Base-by-base conservation (phyloP, 2,113 vertebrate species). In the Dasypus novemcinctus region DNA sequence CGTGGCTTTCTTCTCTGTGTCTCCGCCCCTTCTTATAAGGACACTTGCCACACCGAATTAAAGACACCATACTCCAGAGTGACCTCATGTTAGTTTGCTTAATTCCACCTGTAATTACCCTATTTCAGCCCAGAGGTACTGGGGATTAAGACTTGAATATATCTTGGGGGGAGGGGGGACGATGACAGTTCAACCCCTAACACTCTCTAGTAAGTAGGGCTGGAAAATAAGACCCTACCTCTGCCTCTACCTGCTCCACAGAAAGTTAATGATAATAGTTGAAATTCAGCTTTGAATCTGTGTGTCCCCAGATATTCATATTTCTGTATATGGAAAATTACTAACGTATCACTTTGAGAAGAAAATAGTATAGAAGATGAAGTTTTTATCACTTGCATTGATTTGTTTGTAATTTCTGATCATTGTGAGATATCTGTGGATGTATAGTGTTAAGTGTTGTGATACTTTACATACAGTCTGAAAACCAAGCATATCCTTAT, bases 391-490 rank as follows among this genome's bases (percentile, higher is more conserved):
- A 3, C 11, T 64, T 1, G 0, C 27, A 0, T 2, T 0, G 29
- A 6, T 7, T 8, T 4, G 4, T 11, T 5, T 1, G 15, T 36
- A 14, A 0, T 7, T 29, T 17, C 52, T 20, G 71, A 2, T 27
- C 18, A 2, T 8, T 1, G 1, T 5, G 0, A 5, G 52, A 61
- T 2, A 0, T 33, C 78, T 7, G 1, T 31, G n/a, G 14, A 3
- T 33, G 6, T 61, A 4, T 0, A 3, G 3, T 5, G 7, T 14
- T 27, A 1, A 15, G 9, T 10, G 20, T 2, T 0, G 0, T 9
- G 0, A 1, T 4, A 4, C 33, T 36, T 43, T 5, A 0, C 2
- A 1, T 1, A 0, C 14, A 13, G 1, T 5, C 21, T 4, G 49
- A 29, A 41, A 2, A 25, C 52, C 25, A 0, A 0, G 25, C 27